phyloP scores from a whole-genome alignment of 2,888 invertebrate species.

The Steinernema hermaphroditum region DNA sequence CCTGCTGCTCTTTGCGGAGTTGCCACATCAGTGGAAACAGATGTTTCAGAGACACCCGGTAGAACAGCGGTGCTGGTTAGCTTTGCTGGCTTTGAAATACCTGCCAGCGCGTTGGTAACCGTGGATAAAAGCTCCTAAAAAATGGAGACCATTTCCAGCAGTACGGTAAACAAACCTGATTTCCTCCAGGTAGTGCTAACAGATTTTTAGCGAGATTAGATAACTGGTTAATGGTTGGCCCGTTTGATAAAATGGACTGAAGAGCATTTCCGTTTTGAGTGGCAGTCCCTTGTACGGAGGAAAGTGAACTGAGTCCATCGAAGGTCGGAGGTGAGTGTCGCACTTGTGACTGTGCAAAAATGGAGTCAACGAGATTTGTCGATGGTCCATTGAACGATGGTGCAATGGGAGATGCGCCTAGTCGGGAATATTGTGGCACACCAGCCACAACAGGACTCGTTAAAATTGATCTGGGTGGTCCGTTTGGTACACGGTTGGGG shows the following conservation, averaged over 20 bases:
- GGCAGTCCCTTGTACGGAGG: not conserved
- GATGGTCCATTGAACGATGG: not conserved
- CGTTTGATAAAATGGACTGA: slow-evolving; percentile 42
- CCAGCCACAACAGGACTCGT: not conserved
- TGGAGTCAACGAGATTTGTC: not conserved
- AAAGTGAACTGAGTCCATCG: not conserved
- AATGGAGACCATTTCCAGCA: not conserved
- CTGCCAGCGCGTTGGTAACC: slow-evolving; percentile 38
- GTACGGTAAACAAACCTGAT: slow-evolving; percentile 25
- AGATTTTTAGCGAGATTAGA: slow-evolving; percentile 60
- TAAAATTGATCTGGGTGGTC: not conserved
- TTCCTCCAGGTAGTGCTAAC: slow-evolving; percentile 46
- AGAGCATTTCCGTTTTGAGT: slow-evolving; percentile 26
- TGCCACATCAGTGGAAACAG: slow-evolving; percentile 24
- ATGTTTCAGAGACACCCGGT: slow-evolving; percentile 21
- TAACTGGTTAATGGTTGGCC: slow-evolving; percentile 48
- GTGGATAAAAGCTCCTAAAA: slow-evolving; percentile 37
- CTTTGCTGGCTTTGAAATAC: slow-evolving; percentile 22
- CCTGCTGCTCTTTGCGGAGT: slow-evolving; percentile 33
- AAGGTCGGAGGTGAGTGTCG: slow-evolving; percentile 9
- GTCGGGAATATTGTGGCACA: not conserved
- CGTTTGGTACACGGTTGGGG: not conserved
- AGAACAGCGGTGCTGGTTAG: not conserved
- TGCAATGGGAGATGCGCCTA: not conserved
- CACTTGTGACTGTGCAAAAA: slow-evolving; percentile 10